Base-by-base conservation (phyloP, 2,113 vertebrate genomes). In the Protobothrops mucrosquamatus region DNA sequence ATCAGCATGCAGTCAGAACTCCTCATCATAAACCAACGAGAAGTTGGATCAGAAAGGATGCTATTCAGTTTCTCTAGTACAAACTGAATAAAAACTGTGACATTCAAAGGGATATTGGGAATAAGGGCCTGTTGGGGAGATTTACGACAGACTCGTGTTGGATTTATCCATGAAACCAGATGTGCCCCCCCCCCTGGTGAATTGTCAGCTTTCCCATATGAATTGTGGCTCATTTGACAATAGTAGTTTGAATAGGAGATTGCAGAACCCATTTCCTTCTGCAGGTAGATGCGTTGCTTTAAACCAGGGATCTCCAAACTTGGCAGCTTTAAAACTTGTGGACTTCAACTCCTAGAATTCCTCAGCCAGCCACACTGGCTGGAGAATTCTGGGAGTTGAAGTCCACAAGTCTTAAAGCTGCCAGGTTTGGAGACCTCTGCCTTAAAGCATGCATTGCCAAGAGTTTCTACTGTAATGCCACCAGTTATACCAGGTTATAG, bases 81-180 rank as follows among this genome's bases (percentile, higher is more conserved):
- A 93, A 93, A 54, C 91, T 18, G n/a, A 74, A 74, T 74, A 74
- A 74, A 74, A 74, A 2, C 6, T 74, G 64, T 11, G 18, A 74
- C n/a, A 18, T 39, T 74, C 69, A 34, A 39, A 74, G 69, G n/a
- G n/a, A 74, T 6, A 18, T 93, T 22, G 55, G 14, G 2, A 57
- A 90, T 4, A 52, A 29, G 85, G 91, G 94, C 93, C 2, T 3
- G 89, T 91, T 93, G 95, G 90, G 96, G 91, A 90, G 24, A n/a
- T 90, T 95, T 95, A 94, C 88, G 52, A 92, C 86, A 64, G 90
- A 95, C 95, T 0, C 87, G 89, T 88, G 95, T 23, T 95, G 61
- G 93, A 95, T 81, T 91, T 93, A 43, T 24, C 85, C 56, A 18
- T 93, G 91, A 96, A 98, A 96, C 96, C 92, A 95, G 94, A 96